A percentile compares a stretch with the other conserved stretches of the same genome.
Evolutionary conservation across 2,797 vertebrate genomes (phyloP).

Genomic region (Mareca strepera): DNA sequence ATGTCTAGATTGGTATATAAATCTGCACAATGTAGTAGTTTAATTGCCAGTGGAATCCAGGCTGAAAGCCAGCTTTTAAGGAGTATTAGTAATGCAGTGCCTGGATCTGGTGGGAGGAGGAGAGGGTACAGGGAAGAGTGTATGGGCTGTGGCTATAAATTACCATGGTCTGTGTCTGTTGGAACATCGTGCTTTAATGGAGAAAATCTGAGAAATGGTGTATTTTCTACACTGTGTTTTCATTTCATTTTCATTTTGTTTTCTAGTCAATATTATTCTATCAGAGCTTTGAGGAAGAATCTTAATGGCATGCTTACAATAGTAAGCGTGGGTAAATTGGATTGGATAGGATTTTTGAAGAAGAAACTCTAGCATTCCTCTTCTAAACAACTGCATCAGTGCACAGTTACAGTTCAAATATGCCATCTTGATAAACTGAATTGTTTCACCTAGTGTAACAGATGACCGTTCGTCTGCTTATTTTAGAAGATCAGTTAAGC

Average conservation of each 20-base stretch:
- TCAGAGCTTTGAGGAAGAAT: background rate
- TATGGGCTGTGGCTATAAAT: background rate
- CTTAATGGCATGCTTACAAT: background rate
- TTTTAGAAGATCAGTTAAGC: background rate
- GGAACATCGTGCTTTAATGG: background rate
- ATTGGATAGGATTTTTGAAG: background rate
- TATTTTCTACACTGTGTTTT: background rate
- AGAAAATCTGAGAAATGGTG: background rate
- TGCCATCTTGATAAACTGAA: background rate
- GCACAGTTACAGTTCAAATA: background rate
- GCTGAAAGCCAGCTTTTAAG: background rate
- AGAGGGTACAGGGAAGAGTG: background rate
- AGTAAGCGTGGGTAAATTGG: background rate
- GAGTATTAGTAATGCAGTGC: background rate
- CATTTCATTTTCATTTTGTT: background rate
- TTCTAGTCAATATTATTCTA: background rate
- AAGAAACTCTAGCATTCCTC: background rate
- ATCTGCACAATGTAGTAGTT: background rate
- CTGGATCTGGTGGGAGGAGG: background rate
- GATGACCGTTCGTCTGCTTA: background rate
- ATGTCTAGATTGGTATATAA: background rate
- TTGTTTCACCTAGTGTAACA: background rate
- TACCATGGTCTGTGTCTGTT: background rate
- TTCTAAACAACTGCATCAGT: background rate
- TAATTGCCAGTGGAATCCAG: background rate